phyloP scores from a whole-genome alignment of 2,113 vertebrate genomes.

The Pollimyrus isidori region DNA sequence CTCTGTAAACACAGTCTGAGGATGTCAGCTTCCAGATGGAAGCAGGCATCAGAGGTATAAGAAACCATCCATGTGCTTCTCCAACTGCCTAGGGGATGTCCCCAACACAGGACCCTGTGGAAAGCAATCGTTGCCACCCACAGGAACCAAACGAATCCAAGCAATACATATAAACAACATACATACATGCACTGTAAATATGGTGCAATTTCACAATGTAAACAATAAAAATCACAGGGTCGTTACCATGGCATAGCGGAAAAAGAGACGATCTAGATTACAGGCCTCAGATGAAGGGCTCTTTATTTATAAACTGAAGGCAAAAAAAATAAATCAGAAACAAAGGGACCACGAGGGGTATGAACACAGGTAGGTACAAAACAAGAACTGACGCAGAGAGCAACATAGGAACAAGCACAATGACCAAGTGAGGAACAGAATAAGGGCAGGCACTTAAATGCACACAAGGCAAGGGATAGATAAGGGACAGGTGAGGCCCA shows the following conservation, averaged over 20 bases:
- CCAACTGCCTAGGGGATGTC: background rate
- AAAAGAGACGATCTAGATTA: background rate
- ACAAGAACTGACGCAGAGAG: background rate
- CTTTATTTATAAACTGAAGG: background rate
- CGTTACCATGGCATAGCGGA: background rate
- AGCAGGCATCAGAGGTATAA: background rate
- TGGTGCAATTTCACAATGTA: background rate
- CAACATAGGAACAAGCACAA: background rate
- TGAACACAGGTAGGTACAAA: background rate
- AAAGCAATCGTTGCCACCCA: background rate
- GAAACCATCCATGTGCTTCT: background rate
- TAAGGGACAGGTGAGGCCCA: background rate
- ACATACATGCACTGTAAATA: background rate
- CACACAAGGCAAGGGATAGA: background rate
- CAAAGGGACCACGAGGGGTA: background rate
- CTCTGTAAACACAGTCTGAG: constrained; percentile 25
- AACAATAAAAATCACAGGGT: background rate
- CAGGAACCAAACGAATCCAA: background rate
- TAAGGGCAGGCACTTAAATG: background rate
- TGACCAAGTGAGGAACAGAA: background rate
- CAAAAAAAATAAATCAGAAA: background rate
- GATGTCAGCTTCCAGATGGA: background rate
- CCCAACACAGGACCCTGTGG: background rate
- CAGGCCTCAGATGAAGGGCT: background rate
- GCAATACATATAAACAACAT: background rate